phyloP scores from a whole-genome alignment of 2,113 vertebrate genomes.

The Psephotus haematonotus region DNA sequence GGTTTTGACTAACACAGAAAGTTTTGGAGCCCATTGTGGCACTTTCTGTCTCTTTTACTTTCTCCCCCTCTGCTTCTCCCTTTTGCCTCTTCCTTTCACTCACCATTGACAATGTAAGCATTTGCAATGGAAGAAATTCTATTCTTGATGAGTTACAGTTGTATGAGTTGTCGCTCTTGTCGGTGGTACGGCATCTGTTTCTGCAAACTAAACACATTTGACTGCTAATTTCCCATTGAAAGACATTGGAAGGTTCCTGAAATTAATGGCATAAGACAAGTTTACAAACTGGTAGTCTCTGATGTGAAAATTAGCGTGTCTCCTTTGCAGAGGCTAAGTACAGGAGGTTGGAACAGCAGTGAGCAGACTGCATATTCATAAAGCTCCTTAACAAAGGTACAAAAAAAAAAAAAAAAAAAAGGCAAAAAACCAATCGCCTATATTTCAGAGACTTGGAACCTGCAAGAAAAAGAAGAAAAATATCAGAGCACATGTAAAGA shows the following conservation, averaged over 20 bases:
- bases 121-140: constrained; percentile 27
- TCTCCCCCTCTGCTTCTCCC: not conserved
- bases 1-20: not conserved
- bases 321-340: constrained; percentile 6
- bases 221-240: constrained; percentile 65
- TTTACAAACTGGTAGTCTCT: constrained; percentile 70
- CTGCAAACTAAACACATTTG: constrained; percentile 46
- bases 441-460: not conserved
- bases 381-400: not conserved
- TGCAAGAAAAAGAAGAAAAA: not conserved
- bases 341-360: not conserved
- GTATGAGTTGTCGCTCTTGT: not conserved
- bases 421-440: not conserved
- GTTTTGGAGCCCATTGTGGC: constrained; percentile 8
- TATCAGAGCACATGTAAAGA: not conserved
- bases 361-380: not conserved
- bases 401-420: not conserved
- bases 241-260: constrained; percentile 37
- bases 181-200: not conserved
- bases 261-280: constrained; percentile 64
- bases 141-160: constrained; percentile 30
- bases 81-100: constrained; percentile 12
- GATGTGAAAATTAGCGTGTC: constrained; percentile 65
- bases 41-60: constrained; percentile 2
- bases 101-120: constrained; percentile 4